phyloP scores from a whole-genome alignment of 2,888 invertebrate genomes.

The Sarcophaga carnaria region DNA sequence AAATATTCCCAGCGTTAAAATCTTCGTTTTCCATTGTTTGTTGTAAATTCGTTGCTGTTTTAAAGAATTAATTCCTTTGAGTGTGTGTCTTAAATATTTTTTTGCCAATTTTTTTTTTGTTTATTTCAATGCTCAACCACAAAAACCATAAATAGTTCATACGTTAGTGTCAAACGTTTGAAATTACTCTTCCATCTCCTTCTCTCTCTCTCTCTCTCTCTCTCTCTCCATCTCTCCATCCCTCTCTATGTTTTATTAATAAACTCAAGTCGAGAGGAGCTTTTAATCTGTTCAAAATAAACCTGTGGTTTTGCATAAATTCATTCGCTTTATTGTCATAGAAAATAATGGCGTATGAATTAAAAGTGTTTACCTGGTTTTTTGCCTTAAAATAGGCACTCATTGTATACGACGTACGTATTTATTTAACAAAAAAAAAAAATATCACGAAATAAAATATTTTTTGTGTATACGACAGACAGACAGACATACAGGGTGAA shows the following conservation, averaged over 20 bases:
- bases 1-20: too few species aligned
- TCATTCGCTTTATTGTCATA: neutral
- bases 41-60: neutral
- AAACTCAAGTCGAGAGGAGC: neutral
- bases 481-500: too few species aligned
- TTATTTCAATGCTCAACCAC: conserved; percentile 7
- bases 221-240: neutral
- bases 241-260: neutral
- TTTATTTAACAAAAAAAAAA: too few species aligned
- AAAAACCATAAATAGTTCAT: conserved; percentile 26
- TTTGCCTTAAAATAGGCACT: neutral
- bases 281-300: neutral
- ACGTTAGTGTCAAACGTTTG: neutral
- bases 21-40: too few species aligned
- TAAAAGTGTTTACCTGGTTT: neutral
- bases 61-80: neutral
- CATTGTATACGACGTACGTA: too few species aligned
- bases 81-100: neutral
- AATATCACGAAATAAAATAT: too few species aligned
- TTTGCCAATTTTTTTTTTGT: neutral
- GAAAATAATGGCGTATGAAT: neutral
- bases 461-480: too few species aligned
- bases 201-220: neutral
- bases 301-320: neutral
- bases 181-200: neutral